These are phyloP conservation scores for Toxonevra muliebris DNA, from an alignment of 2,888 invertebrate species.

Conservation along the genomic window DNA sequence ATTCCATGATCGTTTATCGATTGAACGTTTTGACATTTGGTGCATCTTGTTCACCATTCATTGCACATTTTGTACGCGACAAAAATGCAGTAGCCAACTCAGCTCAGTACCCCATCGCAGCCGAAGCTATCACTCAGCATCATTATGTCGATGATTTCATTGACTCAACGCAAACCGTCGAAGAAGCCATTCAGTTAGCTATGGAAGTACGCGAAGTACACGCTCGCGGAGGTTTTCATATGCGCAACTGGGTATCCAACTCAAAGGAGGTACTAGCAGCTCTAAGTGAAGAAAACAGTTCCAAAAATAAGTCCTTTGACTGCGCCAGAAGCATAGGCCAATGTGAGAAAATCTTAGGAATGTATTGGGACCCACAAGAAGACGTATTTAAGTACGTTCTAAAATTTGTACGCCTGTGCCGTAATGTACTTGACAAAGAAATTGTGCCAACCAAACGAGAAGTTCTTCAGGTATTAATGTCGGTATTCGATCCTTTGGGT, in stretches of 20 bases:
- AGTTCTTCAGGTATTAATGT: slow-evolving; percentile 37
- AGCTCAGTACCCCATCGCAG: background rate
- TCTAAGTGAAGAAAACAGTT: too few relatives aligned
- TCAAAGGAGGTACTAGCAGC: slow-evolving; percentile 1
- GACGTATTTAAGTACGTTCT: slow-evolving; percentile 3
- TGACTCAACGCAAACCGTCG: slow-evolving; percentile 3
- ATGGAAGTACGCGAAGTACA: slow-evolving; percentile 14
- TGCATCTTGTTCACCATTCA: slow-evolving; percentile 16
- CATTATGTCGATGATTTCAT: slow-evolving; percentile 19
- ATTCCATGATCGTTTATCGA: slow-evolving; percentile 4
- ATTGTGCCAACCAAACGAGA: slow-evolving; percentile 30
- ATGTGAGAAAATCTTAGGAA: slow-evolving; percentile 10
- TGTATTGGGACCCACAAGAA: background rate
- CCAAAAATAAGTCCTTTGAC: too few relatives aligned
- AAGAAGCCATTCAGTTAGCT: slow-evolving; percentile 4
- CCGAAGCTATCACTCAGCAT: background rate
- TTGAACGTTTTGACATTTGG: slow-evolving; percentile 25
- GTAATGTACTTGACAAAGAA: background rate
- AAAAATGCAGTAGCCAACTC: slow-evolving; percentile 21
- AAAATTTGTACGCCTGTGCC: background rate
- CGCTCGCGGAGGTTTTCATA: slow-evolving; percentile 6
- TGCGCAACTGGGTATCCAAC: slow-evolving; percentile 29
- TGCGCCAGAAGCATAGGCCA: too few relatives aligned
- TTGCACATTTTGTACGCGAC: slow-evolving; percentile 25
- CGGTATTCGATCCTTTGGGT: slow-evolving; percentile 38